Percentiles rank a stretch among this genome's conserved stretches.
phyloP scores from a whole-genome alignment of 2,797 vertebrate genomes.

The Enteromius radiatus region DNA sequence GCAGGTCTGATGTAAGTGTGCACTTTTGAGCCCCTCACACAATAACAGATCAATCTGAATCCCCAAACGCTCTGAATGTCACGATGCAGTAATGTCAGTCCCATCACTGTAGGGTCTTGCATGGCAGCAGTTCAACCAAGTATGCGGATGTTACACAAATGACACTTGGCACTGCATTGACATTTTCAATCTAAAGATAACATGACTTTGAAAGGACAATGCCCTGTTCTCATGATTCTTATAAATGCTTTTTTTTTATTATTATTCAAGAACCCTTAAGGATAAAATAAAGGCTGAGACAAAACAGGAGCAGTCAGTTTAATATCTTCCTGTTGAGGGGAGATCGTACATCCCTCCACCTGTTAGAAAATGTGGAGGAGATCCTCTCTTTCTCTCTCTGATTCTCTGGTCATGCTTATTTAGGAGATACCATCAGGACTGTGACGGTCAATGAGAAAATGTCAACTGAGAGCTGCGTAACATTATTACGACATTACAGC shows the following conservation, averaged over 20 bases:
- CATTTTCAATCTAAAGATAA: conserved; percentile 9
- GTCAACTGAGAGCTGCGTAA: not conserved
- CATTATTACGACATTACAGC: not conserved
- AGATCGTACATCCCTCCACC: conserved; percentile 19
- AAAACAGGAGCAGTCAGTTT: not conserved
- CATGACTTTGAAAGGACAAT: not conserved
- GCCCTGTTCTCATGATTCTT: not conserved
- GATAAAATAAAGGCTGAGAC: not conserved
- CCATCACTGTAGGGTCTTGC: not conserved
- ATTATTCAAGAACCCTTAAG: not conserved
- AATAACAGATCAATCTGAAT: not conserved
- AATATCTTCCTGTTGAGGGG: not conserved
- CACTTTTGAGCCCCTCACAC: not conserved
- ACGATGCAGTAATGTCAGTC: not conserved
- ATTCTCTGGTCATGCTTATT: conserved; percentile 1
- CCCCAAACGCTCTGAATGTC: not conserved
- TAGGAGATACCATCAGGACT: conserved; percentile 19
- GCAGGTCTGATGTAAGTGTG: not conserved
- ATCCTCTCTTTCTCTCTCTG: not conserved
- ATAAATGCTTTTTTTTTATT: not conserved
- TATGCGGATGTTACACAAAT: not conserved
- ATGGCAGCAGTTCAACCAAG: not conserved
- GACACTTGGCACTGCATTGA: conserved; percentile 15
- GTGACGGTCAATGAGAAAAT: conserved; percentile 8
- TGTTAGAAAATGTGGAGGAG: not conserved